These are phyloP conservation scores for Hypomesus transpacificus DNA, from an alignment of 2,113 vertebrate genomes.

Conservation along the genomic window DNA sequence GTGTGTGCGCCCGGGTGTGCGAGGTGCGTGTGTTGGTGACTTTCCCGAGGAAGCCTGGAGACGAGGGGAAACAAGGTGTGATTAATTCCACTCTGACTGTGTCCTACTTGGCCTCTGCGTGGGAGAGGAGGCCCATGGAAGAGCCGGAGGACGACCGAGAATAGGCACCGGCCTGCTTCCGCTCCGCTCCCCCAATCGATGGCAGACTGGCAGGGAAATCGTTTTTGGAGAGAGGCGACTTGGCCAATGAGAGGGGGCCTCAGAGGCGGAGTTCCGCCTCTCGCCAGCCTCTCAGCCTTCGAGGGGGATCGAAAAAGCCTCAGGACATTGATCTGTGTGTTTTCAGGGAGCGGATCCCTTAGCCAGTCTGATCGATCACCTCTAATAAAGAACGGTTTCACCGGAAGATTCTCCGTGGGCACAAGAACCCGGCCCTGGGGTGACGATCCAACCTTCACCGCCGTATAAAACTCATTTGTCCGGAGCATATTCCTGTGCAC, in stretches of 20 bases:
- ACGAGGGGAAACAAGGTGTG: constrained; percentile 63
- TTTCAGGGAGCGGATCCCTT: constrained; percentile 58
- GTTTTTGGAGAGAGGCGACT: constrained; percentile 42
- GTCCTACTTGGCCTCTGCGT: constrained; percentile 51
- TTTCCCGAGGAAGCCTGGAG: constrained; percentile 47
- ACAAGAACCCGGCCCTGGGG: constrained; percentile 38
- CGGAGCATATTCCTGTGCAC: not conserved
- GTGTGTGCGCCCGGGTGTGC: constrained; percentile 39
- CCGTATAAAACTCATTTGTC: not conserved
- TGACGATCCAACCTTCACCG: constrained; percentile 31
- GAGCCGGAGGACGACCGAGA: constrained; percentile 38
- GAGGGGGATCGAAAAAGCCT: constrained; percentile 42
- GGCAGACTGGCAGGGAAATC: constrained; percentile 55
- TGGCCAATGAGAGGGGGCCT: constrained; percentile 40
- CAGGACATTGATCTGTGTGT: constrained; percentile 63
- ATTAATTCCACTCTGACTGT: constrained; percentile 67
- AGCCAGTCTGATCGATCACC: constrained; percentile 43
- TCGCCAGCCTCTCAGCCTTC: constrained; percentile 32
- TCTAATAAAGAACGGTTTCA: constrained; percentile 57
- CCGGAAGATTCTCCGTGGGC: constrained; percentile 28
- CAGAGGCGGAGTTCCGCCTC: constrained; percentile 22
- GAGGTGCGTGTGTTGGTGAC: constrained; percentile 35
- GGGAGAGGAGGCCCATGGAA: constrained; percentile 36
- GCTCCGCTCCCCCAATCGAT: constrained; percentile 55
- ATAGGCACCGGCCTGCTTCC: constrained; percentile 23